Evolutionary conservation across 53 echinoderm and acorn worm species (phyloP).

Genomic region (Mesocentrotus franciscanus): DNA sequence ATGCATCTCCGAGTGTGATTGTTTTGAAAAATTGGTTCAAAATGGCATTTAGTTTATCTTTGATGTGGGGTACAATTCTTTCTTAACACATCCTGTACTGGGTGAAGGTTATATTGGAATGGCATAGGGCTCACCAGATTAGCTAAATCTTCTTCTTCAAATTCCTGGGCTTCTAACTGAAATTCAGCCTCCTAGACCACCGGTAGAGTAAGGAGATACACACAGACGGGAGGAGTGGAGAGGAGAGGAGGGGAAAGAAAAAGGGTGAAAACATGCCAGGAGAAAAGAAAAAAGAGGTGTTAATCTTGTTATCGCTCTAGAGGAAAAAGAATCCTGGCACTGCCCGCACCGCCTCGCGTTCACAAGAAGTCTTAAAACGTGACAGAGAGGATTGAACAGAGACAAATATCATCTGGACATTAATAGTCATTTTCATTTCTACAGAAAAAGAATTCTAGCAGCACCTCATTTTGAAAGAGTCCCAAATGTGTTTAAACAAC

Average conservation of each 20-base stretch:
- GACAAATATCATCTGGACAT: too few relatives aligned
- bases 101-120: constrained; percentile 18
- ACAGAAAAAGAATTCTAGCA: too few relatives aligned
- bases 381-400: not conserved
- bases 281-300: constrained; percentile 27
- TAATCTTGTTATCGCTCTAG: not conserved
- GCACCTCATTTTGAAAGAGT: too few relatives aligned
- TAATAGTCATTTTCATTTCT: too few relatives aligned
- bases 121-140: constrained; percentile 86
- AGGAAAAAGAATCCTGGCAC: not conserved
- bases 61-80: not conserved
- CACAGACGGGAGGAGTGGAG: not conserved
- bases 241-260: not conserved
- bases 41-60: not conserved
- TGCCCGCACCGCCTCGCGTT: not conserved
- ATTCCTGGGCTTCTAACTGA: constrained; percentile 82
- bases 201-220: not conserved
- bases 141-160: constrained; percentile 90
- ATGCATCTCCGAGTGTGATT: not conserved
- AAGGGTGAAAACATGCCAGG: not conserved
- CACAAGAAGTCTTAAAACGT: not conserved
- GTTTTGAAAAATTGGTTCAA: not conserved
- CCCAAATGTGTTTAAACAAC: too few relatives aligned
- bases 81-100: not conserved
- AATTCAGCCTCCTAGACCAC: constrained; percentile 80